Evolutionary conservation across 2,797 vertebrate genomes (phyloP).

Genomic region (Petrocephalus sullivani): DNA sequence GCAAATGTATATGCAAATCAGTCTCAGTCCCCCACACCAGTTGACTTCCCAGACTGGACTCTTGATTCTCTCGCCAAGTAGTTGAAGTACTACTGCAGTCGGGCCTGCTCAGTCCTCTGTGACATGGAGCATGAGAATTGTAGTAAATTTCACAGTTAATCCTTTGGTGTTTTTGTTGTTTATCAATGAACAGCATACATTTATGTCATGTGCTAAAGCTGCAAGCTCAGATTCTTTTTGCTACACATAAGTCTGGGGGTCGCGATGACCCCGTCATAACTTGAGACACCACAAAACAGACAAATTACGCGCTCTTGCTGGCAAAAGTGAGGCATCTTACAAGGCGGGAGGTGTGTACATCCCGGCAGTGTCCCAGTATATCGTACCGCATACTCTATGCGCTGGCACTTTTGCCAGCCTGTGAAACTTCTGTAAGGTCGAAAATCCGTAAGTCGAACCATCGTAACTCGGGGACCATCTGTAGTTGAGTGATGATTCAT

Average conservation of each 20-base stretch:
- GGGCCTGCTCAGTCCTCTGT: not conserved
- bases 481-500: too few species aligned
- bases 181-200: not conserved
- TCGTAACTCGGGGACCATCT: not conserved
- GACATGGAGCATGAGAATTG: not conserved
- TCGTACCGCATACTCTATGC: too few species aligned
- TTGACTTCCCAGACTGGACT: not conserved
- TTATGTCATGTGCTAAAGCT: not conserved
- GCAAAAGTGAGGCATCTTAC: too few species aligned
- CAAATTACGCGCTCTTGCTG: too few species aligned
- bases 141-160: not conserved
- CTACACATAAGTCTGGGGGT: not conserved
- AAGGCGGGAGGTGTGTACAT: too few species aligned
- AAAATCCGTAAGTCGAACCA: too few species aligned
- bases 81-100: not conserved
- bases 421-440: too few species aligned
- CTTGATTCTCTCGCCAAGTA: too few species aligned
- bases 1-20: not conserved
- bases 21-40: not conserved
- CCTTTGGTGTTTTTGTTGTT: not conserved
- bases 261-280: too few species aligned
- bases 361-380: too few species aligned
- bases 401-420: too few species aligned
- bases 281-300: too few species aligned
- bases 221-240: not conserved